Base-by-base conservation (phyloP, 1,140 invertebrate genomes). In the Euschistus heros region DNA sequence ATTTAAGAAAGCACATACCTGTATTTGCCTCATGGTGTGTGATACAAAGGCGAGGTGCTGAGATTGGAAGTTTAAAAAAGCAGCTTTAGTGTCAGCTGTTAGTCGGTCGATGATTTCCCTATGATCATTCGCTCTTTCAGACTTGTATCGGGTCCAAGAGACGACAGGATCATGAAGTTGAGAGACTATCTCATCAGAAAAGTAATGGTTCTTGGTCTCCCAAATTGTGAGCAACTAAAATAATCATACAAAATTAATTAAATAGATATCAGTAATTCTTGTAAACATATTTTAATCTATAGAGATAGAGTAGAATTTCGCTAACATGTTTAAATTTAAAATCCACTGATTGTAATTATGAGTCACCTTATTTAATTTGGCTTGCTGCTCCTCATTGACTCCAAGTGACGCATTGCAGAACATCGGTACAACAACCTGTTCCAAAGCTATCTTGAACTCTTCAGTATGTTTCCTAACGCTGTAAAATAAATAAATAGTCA, bases 141-240 rank as follows among this genome's bases (percentile, higher is more conserved):
- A 85, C 78, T 95, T 86, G 74, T 91, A 92, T 70, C 91, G 20
- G 13, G 88, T 83, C 80, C 89, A 90, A 13, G 89, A 90, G 33
- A 80, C 79, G 62, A 82, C 82, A 6, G 88, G 89, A 66, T 86
- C 84, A 71, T 87, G 86, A 75, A 94, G 80, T 75, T 89, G 88
- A 59, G 92, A 89, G 68, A 97, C 86, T 64, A 92, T 89, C 2
- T 83, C 81, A 50, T 84, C 79, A 72, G 88, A 86, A 74, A 97
- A 93, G 76, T 97, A 97, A 78, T 95, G 94, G 67, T 87, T 87
- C 76, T 97, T 97, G 63, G 91, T 92, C 75, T 97, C 93, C 95
- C 95, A 98, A 14, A 98, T 78, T 61, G 87, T 90, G 20, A 97
- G 78, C 57, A 98, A 77, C 80, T 85, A 74, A 30, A 71, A 59